Conservation (phyloP, 2,797 vertebrate species). For the Lycodopsis pacificus region DNA sequence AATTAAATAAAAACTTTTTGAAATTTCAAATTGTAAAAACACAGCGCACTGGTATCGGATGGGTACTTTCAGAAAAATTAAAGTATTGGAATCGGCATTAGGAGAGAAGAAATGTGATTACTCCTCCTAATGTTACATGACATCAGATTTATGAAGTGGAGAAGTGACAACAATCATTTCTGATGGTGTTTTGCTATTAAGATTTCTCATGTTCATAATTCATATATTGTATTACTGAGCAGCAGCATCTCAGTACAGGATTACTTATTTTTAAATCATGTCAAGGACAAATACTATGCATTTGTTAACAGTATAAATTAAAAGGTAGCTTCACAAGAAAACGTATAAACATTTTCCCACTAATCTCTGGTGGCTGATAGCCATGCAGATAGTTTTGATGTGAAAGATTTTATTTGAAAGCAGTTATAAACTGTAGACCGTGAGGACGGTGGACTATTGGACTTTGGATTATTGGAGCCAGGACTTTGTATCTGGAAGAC, state of each 20-base stretch:
- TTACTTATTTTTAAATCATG: slow-evolving; percentile 15
- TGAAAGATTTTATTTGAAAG: neutral
- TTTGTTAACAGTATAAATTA: slow-evolving; percentile 26
- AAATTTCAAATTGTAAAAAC: neutral
- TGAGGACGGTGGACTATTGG: slow-evolving; percentile 36
- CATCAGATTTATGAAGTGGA: neutral
- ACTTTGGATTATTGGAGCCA: slow-evolving; percentile 27
- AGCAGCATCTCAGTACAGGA: slow-evolving; percentile 34
- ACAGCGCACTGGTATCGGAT: neutral
- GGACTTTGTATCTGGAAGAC: slow-evolving; percentile 43
- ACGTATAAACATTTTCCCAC: slow-evolving; percentile 1
- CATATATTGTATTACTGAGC: slow-evolving; percentile 10
- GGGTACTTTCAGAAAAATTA: neutral
- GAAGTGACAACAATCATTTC: slow-evolving; percentile 13
- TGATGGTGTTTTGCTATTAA: slow-evolving; percentile 37
- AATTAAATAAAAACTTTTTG: neutral
- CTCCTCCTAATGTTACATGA: neutral
- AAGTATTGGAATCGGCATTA: neutral
- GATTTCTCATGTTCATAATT: slow-evolving; percentile 30
- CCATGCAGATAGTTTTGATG: neutral
- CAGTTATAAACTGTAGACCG: neutral
- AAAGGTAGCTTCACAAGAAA: slow-evolving; percentile 31
- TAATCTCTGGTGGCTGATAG: slow-evolving; percentile 3
- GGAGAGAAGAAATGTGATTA: neutral
- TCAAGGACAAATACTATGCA: slow-evolving; percentile 9